Percentiles rank a stretch among this genome's conserved stretches.
Conservation (phyloP, 2,113 vertebrate species). For the Eira barbara region DNA sequence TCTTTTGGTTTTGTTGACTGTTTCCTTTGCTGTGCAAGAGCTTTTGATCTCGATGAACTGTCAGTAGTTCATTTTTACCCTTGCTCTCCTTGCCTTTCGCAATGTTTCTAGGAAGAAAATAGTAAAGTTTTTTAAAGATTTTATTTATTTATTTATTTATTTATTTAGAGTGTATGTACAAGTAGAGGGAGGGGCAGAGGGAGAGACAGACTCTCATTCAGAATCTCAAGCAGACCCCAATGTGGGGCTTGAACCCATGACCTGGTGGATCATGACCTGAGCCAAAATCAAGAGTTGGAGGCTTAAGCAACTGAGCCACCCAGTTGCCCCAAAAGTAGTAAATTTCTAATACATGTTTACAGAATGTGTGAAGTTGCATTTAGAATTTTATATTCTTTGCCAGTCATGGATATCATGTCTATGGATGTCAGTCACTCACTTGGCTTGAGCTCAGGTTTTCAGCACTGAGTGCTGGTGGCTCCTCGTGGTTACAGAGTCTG, state of each 20-base stretch:
- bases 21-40: too few relatives aligned
- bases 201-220: neutral
- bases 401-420: too few relatives aligned
- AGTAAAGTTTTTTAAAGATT: neutral
- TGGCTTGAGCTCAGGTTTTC: neutral
- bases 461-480: fast-evolving
- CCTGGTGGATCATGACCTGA: neutral
- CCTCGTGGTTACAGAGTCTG: neutral
- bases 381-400: neutral
- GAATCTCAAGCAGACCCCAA: neutral
- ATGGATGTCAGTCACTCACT: neutral
- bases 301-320: neutral
- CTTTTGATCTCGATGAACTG: too few relatives aligned
- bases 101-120: neutral
- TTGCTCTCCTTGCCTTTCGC: too few relatives aligned
- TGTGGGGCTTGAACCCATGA: too few relatives aligned
- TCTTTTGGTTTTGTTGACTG: too few relatives aligned
- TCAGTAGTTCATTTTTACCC: too few relatives aligned
- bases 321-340: neutral
- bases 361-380: neutral
- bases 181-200: neutral
- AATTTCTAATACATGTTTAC: neutral
- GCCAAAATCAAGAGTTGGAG: neutral
- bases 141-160: neutral
- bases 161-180: neutral